Percentiles rank a stretch among this genome's conserved stretches.
phyloP scores from a whole-genome alignment of 2,888 invertebrate genomes.

The Ametastegia equiseti region DNA sequence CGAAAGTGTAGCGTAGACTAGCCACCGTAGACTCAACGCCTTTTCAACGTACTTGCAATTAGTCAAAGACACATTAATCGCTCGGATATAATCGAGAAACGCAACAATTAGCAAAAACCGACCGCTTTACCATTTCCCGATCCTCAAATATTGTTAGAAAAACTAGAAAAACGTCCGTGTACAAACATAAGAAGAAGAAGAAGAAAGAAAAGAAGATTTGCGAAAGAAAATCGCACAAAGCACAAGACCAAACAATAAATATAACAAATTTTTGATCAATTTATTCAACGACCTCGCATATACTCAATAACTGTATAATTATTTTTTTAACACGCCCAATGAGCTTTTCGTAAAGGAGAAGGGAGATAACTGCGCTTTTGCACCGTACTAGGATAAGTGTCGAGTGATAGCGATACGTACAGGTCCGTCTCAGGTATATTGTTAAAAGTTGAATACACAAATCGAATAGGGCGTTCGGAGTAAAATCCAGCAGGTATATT shows the following conservation, averaged over 20 bases:
- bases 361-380: background rate
- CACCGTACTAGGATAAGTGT: background rate
- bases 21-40: background rate
- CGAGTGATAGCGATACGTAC: slow-evolving; percentile 24
- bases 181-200: slow-evolving; percentile 7
- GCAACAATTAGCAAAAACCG: no score
- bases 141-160: background rate
- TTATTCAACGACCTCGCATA: background rate
- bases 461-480: background rate
- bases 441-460: background rate
- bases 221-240: background rate
- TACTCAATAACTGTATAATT: background rate
- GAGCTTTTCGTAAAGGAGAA: background rate
- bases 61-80: background rate
- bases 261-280: background rate
- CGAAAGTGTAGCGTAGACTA: slow-evolving; percentile 33
- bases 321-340: background rate
- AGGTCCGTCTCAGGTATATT: slow-evolving; percentile 35
- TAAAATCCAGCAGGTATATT: background rate
- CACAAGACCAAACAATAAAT: background rate
- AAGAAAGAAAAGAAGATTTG: background rate
- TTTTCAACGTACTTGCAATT: background rate
- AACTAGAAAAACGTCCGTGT: slow-evolving; percentile 22
- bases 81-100: background rate
- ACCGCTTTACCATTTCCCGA: no score